These are phyloP conservation scores for Pimephales promelas DNA, from an alignment of 2,113 vertebrate species.

Conservation along the genomic window DNA sequence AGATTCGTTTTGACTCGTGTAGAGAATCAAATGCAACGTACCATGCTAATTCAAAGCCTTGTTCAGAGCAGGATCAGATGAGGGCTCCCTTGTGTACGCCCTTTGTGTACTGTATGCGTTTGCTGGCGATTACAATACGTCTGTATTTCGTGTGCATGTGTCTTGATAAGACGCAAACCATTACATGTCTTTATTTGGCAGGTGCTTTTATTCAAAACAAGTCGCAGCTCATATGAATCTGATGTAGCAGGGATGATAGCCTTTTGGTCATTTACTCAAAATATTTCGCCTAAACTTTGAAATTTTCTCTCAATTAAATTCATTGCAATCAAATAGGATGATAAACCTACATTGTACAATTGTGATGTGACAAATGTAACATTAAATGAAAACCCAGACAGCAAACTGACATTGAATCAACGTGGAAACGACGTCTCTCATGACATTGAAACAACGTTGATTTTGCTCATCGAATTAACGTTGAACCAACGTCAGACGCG, in stretches of 20 bases:
- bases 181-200: background rate
- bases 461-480: no score
- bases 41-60: constrained; percentile 39
- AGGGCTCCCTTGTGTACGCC: constrained; percentile 1
- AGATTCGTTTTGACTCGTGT: constrained; percentile 50
- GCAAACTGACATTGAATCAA: no score
- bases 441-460: no score
- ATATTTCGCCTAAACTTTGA: background rate
- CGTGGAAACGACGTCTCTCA: no score
- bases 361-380: background rate
- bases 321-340: background rate
- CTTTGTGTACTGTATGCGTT: background rate
- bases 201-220: constrained; percentile 13
- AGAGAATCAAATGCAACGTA: constrained; percentile 44
- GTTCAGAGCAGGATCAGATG: background rate
- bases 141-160: background rate
- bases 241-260: background rate
- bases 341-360: background rate
- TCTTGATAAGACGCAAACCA: constrained; percentile 4
- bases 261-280: background rate
- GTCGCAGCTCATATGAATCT: background rate
- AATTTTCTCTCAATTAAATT: background rate
- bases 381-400: background rate
- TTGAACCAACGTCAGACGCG: no score
- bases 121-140: background rate